These are phyloP conservation scores for Vireo griseus DNA, from an alignment of 2,797 vertebrate species.

Conservation along the genomic window DNA sequence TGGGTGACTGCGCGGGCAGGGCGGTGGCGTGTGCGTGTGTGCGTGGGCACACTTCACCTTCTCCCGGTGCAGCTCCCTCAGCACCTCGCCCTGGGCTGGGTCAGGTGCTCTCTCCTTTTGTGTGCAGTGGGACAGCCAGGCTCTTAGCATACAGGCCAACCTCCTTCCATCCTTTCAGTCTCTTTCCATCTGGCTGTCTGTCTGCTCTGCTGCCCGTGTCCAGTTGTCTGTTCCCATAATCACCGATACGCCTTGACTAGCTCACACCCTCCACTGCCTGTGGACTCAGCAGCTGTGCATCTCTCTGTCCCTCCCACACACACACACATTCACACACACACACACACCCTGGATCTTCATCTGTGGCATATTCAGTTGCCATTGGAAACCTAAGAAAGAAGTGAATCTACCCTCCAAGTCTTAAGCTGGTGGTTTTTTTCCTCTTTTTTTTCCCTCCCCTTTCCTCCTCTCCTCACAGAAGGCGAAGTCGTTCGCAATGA, in stretches of 20 bases:
- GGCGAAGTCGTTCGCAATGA: conserved; percentile 69
- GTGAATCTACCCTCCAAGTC: conserved; percentile 80
- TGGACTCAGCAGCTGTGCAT: conserved; percentile 69
- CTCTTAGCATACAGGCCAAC: background rate
- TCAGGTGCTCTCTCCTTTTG: background rate
- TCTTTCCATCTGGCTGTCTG: background rate
- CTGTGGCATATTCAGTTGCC: conserved; percentile 81
- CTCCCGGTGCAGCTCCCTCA: accelerated
- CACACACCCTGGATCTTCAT: conserved; percentile 70
- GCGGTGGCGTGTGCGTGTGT: accelerated
- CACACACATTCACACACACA: background rate
- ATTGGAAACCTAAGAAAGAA: conserved; percentile 84
- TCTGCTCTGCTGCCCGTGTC: background rate
- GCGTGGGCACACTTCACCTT: background rate
- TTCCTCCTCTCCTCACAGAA: conserved; percentile 67
- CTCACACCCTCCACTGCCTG: conserved; percentile 54
- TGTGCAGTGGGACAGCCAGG: background rate
- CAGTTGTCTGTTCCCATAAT: conserved; percentile 42
- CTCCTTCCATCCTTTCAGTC: background rate
- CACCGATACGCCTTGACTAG: background rate
- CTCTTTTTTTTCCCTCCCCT: conserved; percentile 51
- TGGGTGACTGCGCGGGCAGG: background rate
- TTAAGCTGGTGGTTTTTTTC: conserved; percentile 60
- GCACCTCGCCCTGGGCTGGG: background rate
- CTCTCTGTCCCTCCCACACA: conserved; percentile 61